Base-by-base conservation (phyloP, 2,888 invertebrate species). In the Drosophila melanosoma region DNA sequence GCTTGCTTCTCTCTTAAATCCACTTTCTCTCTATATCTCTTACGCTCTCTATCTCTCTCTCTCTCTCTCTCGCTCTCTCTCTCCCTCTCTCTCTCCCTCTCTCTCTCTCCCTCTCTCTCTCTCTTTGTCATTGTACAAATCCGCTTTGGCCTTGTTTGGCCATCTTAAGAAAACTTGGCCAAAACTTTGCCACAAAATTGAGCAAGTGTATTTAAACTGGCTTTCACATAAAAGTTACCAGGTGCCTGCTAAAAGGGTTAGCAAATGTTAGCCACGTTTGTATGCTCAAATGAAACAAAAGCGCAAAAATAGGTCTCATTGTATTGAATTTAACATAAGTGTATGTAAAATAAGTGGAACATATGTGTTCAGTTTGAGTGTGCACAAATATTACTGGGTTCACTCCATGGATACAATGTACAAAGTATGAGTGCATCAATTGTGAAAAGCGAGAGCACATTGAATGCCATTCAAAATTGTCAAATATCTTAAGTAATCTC, bases 101-200 rank as follows among this genome's bases (percentile, higher is more conserved):
- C 45, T 26, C 10, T 29, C 35, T 17, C 20, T 49, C 8, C 49
- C 38, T 36, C 35, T 51, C 5, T 20, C 10, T 45, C 17, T 26
- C 38, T 57, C 45, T 56, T 29, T 56, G 29, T 29, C 6, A 6
- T 12, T 42, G 36, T 40, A 57, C n/a, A 73, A 83, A 70, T 81
- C 79, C 68, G 75, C 66, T 79, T 71, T 67, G 59, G 54, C 60
- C 59, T 65, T 53, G 40, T 56, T 64, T 51, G 75, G 67, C 68
- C 83, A 85, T 68, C 86, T 77, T 70, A 42, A 60, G 68, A 68
- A 66, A 84, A 86, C 70, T 78, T 83, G 78, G 63, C 69, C 48
- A 66, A 72, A 58, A 80, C 49, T 63, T 80, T 74, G 40, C 8
- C 67, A 78, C 32, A 56, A 74, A 63, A 61, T 26, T 48, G 51